phyloP scores from a whole-genome alignment of 2,888 invertebrate species.

The Malthinus seriepunctatus region DNA sequence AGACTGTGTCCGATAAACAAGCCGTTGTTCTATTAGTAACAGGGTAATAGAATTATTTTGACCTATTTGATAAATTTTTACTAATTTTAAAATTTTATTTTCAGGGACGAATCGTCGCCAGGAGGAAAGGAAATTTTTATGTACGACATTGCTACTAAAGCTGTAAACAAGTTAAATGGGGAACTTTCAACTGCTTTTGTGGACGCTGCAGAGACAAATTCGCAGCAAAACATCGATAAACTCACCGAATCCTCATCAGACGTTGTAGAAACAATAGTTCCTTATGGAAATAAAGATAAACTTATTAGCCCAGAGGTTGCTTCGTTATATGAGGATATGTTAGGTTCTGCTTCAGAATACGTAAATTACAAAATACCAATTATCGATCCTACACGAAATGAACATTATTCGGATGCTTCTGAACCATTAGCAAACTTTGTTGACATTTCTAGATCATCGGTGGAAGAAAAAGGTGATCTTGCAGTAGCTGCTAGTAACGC shows the following conservation, averaged over 20 bases:
- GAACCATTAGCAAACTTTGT: conserved; percentile 44
- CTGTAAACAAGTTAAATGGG: conserved; percentile 77
- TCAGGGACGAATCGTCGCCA: conserved; percentile 37
- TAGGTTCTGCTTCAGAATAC: conserved; percentile 39
- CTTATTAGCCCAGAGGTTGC: conserved; percentile 9
- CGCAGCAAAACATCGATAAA: conserved; percentile 45
- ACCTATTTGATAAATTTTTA: not conserved
- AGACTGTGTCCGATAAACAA: conserved; percentile 74
- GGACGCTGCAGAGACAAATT: conserved; percentile 85
- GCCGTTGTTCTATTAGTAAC: conserved; percentile 82
- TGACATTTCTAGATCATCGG: conserved; percentile 38
- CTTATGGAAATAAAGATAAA: conserved; percentile 33
- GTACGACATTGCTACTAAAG: conserved; percentile 78
- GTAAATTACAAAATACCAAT: conserved; percentile 41
- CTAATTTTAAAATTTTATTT: conserved; percentile 13
- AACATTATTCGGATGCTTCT: conserved; percentile 41
- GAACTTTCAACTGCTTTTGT: conserved; percentile 84
- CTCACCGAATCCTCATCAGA: conserved; percentile 42
- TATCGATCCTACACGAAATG: conserved; percentile 38
- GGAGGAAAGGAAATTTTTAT: conserved; percentile 81
- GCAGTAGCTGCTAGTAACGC: conserved; percentile 32
- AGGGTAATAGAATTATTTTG: conserved; percentile 63
- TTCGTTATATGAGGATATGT: conserved; percentile 27
- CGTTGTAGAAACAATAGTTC: conserved; percentile 43
- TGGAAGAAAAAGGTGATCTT: conserved; percentile 36